Evolutionary conservation across 2,888 invertebrate species (phyloP).

Genomic region (Ochropleura plecta): DNA sequence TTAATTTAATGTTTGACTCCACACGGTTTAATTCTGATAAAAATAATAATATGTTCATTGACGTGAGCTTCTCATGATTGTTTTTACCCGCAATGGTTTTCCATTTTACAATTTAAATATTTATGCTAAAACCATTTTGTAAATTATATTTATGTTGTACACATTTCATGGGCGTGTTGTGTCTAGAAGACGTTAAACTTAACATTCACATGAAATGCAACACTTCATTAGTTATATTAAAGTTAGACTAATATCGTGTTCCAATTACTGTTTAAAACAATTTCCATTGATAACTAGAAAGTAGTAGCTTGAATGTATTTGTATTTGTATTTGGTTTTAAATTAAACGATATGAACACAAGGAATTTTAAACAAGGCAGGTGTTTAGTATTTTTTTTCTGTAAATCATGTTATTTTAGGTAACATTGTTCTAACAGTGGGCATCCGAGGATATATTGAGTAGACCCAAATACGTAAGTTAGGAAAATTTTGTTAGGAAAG

Average conservation of each 20-base stretch:
- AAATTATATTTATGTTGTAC: neutral
- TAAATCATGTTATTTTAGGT: too few species aligned
- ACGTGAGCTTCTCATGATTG: neutral
- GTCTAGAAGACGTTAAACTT: slow-evolving; percentile 2
- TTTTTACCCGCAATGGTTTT: neutral
- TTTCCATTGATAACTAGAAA: slow-evolving; percentile 26
- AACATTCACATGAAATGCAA: slow-evolving; percentile 26
- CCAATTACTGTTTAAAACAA: slow-evolving; percentile 13
- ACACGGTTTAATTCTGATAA: neutral
- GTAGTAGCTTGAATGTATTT: slow-evolving; percentile 16
- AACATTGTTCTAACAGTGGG: too few species aligned
- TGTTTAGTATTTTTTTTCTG: too few species aligned
- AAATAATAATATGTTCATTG: neutral
- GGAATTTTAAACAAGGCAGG: slow-evolving; percentile 1
- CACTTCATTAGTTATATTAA: neutral
- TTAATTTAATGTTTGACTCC: neutral
- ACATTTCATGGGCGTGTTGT: slow-evolving; percentile 16
- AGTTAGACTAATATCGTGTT: slow-evolving; percentile 22
- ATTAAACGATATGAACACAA: slow-evolving; percentile 22
- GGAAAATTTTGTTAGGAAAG: too few species aligned
- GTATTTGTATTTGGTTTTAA: slow-evolving; percentile 10
- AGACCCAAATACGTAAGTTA: too few species aligned
- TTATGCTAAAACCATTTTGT: slow-evolving; percentile 7
- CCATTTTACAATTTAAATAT: neutral
- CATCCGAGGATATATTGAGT: too few species aligned